Conservation (phyloP, 2,113 vertebrate genomes). For the Delphinus delphis region DNA sequence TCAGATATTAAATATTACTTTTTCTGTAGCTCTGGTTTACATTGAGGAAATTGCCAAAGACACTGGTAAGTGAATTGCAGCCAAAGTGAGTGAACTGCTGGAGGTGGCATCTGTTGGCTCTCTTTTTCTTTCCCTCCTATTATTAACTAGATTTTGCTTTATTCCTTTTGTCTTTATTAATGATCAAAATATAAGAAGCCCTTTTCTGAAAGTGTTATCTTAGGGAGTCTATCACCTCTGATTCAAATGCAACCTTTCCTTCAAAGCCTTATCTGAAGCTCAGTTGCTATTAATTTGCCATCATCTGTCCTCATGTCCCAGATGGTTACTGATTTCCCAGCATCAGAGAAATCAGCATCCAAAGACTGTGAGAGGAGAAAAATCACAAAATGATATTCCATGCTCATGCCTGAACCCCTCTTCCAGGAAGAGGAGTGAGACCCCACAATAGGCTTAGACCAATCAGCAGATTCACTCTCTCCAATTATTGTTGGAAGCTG, state of each 20-base stretch:
- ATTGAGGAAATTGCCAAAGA: background rate
- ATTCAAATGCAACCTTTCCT: background rate
- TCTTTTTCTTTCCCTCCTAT: background rate
- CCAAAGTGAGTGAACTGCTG: background rate
- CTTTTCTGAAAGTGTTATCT: background rate
- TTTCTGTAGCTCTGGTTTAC: background rate
- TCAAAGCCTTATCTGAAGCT: background rate
- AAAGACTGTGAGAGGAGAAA: background rate
- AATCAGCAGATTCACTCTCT: background rate
- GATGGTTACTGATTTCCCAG: background rate
- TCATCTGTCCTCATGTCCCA: background rate
- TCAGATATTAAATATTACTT: background rate
- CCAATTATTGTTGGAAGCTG: background rate
- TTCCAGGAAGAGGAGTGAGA: background rate
- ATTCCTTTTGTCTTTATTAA: constrained; percentile 25
- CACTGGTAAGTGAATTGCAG: background rate
- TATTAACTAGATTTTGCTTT: background rate
- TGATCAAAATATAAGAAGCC: background rate
- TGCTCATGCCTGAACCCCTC: background rate
- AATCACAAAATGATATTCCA: background rate
- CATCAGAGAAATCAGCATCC: background rate
- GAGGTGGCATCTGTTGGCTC: background rate
- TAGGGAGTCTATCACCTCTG: background rate
- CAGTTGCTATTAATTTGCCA: background rate
- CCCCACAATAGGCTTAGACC: background rate